Percentiles rank a stretch among this genome's conserved stretches.
Conservation (phyloP, 1,140 invertebrate species). For the Dendroctonus ponderosae region DNA sequence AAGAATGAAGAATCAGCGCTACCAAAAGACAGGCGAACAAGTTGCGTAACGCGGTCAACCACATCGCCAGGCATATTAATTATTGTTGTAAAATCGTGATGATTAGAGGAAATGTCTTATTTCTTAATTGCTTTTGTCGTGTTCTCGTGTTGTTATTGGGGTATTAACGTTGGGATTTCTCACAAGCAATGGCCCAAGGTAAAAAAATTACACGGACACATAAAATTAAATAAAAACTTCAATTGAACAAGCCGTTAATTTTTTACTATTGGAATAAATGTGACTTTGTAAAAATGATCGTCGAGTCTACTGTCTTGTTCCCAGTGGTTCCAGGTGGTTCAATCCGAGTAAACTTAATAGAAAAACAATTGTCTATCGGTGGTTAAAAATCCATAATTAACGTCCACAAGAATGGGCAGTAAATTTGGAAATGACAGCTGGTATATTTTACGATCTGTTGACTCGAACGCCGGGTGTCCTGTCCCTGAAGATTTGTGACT, state of each 20-base stretch:
- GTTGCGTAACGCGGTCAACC: constrained; percentile 1
- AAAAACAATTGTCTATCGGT: constrained; percentile 27
- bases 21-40: constrained; percentile 1
- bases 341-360: constrained; percentile 7
- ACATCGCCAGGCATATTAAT: constrained; percentile 2
- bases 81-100: not conserved
- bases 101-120: too few species aligned
- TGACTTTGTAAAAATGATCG: too few species aligned
- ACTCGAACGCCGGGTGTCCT: constrained; percentile 33
- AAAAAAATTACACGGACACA: too few species aligned
- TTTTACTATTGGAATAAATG: too few species aligned
- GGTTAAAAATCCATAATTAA: constrained; percentile 31
- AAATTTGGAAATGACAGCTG: constrained; percentile 29
- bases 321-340: not conserved
- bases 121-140: too few species aligned
- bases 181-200: too few species aligned
- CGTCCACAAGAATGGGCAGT: constrained; percentile 23
- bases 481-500: constrained; percentile 28
- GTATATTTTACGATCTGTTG: constrained; percentile 34
- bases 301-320: too few species aligned
- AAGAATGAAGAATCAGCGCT: constrained; percentile 5
- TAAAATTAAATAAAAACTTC: too few species aligned
- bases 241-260: too few species aligned
- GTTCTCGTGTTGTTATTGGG: too few species aligned
- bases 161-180: too few species aligned